Base-by-base conservation (phyloP, 2,113 vertebrate species). In the Mirounga angustirostris region DNA sequence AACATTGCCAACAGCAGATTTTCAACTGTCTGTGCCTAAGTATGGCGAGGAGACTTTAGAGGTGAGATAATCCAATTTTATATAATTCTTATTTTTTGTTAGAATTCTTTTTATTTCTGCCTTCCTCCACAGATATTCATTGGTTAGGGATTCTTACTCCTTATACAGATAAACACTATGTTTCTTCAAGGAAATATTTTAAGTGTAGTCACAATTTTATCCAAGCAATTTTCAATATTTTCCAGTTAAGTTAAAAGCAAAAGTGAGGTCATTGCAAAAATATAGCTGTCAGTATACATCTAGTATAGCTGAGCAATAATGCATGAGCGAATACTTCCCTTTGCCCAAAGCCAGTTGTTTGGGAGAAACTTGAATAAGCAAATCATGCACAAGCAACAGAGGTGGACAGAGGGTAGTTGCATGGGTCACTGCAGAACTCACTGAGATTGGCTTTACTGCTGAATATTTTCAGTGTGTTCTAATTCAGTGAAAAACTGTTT, bases 191-290 rank as follows among this genome's bases (percentile, higher is more conserved):
- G 26, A 88, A 95, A 92, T 86, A 50, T 65, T 94, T 94, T 71
- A 94, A 84, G 83, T 19, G 36, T 21, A 36, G 33, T n/a, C 26
- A 89, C 7, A 81, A 65, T 76, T 87, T 89, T 65, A 93, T 86
- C n/a, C 76, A 89, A 50, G 36, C 14, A 92, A 19, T 93, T 88
- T 96, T 91, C 22, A 95, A 50, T 82, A 94, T 84, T 96, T 96
- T 81, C 78, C 21, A 92, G 76, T 96, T 78, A 96, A 59, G 65
- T 85, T 71, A 90, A 91, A 95, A 93, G 69, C 24, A 89, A 97
- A 98, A 82, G 0, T 67, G 86, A 40, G 28, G 71, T 71, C 2
- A 50, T 9, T 88, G 63, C 18, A 76, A 91, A 95, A 96, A 67
- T 52, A 91, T 24, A 97, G 2, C 40, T 97, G 56, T 83, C 40